Base-by-base conservation (phyloP, 2,888 invertebrate species). In the Apoda limacodes region DNA sequence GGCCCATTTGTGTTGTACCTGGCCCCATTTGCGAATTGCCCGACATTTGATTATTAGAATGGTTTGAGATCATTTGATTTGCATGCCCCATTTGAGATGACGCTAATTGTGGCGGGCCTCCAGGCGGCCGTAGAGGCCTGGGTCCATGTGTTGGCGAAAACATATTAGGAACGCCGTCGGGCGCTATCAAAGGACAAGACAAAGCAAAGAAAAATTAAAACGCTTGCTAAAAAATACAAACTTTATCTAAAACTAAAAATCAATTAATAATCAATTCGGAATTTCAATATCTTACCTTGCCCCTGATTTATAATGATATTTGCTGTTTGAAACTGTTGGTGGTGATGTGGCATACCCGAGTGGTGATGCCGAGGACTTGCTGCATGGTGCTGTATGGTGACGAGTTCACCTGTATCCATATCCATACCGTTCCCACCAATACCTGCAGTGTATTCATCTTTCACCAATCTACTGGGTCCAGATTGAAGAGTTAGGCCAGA, bases 381-480 rank as follows among this genome's bases (percentile, higher is more conserved):
- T 9, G 78, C 78, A 36, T 81, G 81, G 43, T 82, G 81, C 45
- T 82, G 82, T 12, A 82, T 80, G 48, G 76, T 68, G 43, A 76
- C 67, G 66, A 74, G 55, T 50, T 82, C 76, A 2, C 70, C 78
- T 5, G 72, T 70, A 32, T 74, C 78, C 83, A 85, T 76, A 45
- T 84, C 65, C 86, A 86, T 75, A 6, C 81, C 75, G 11, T 75
- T 74, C 1, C 87, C 84, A 48, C 82, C 82, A 25, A 88, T 83
- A 2, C 90, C 91, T 12, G 92, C 92, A 26, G 90, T 88, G 67
- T 95, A 95, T 63, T 96, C 96, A 81, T 95, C 95, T 72, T 95
- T 95, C 17, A 95, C 92, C 46, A 93, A 81, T 46, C 94, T 85
- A 55, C 91, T 90, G 4, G 92, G 87, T 6, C 88, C 89, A 3